These are phyloP conservation scores for Bombus fervidus DNA, from an alignment of 1,140 invertebrate species.

Conservation along the genomic window DNA sequence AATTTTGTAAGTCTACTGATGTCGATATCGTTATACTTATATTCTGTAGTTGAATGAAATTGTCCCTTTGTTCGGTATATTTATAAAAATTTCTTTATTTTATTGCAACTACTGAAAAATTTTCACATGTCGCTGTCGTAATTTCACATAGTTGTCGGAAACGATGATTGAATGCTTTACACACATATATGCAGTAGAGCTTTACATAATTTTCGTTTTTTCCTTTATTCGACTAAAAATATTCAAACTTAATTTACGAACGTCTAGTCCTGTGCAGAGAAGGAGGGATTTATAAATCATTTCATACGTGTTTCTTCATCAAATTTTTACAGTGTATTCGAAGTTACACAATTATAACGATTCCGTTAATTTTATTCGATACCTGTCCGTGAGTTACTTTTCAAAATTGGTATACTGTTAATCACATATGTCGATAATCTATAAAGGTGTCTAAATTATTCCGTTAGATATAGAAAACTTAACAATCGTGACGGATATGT, in stretches of 20 bases:
- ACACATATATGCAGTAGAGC: constrained; percentile 43
- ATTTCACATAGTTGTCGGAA: constrained; percentile 51
- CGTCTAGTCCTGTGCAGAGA: constrained; percentile 33
- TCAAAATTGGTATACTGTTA: constrained; percentile 60
- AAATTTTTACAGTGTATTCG: constrained; percentile 12
- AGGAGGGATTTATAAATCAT: constrained; percentile 17
- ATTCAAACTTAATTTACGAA: constrained; percentile 61
- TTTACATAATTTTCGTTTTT: constrained; percentile 31
- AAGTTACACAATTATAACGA: constrained; percentile 7
- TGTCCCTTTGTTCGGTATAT: constrained; percentile 29
- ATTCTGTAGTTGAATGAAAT: constrained; percentile 6
- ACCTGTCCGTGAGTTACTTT: constrained; percentile 10
- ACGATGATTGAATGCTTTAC: constrained; percentile 61
- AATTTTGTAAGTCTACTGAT: too few relatives aligned
- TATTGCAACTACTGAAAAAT: constrained; percentile 68
- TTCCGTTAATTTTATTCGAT: constrained; percentile 7
- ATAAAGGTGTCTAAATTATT: constrained; percentile 20
- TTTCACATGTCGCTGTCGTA: constrained; percentile 50
- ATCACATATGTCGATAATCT: constrained; percentile 27
- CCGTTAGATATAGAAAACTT: constrained; percentile 50
- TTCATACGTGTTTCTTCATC: background rate
- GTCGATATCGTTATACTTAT: too few relatives aligned
- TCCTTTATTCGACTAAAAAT: constrained; percentile 50
- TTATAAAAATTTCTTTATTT: constrained; percentile 71
- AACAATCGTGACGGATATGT: constrained; percentile 58